Conservation (phyloP, 2,888 invertebrate species). For the Ptilodon capucinus region DNA sequence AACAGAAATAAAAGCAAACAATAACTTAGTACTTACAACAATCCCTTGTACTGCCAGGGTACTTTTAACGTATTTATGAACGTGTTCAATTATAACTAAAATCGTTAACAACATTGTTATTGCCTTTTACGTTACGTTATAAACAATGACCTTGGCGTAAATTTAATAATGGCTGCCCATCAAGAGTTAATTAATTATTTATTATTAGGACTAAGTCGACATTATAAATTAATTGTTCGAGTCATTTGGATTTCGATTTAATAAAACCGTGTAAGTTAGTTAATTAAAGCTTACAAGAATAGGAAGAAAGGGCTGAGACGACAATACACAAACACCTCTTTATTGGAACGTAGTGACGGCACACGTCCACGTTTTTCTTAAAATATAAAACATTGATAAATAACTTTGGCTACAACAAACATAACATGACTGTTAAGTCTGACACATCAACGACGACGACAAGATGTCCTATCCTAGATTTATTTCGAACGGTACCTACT, state of each 20-base stretch:
- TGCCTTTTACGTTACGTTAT: background rate
- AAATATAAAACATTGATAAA: background rate
- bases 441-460: too few species aligned
- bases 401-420: background rate
- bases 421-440: background rate
- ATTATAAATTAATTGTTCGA: background rate
- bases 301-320: background rate
- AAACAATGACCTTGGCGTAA: background rate
- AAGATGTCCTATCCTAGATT: too few species aligned
- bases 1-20: background rate
- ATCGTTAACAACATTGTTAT: background rate
- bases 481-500: too few species aligned
- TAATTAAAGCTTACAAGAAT: background rate
- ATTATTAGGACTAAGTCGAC: background rate
- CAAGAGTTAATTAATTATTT: background rate
- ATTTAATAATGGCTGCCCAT: background rate
- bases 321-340: background rate
- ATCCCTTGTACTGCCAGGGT: too few species aligned
- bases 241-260: background rate
- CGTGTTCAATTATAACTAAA: too few species aligned
- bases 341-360: too few species aligned
- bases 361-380: too few species aligned
- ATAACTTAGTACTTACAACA: too few species aligned
- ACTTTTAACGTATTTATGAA: too few species aligned
- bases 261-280: background rate